Evolutionary conservation across 2,113 vertebrate genomes (phyloP).

Genomic region (Pandion haliaetus): DNA sequence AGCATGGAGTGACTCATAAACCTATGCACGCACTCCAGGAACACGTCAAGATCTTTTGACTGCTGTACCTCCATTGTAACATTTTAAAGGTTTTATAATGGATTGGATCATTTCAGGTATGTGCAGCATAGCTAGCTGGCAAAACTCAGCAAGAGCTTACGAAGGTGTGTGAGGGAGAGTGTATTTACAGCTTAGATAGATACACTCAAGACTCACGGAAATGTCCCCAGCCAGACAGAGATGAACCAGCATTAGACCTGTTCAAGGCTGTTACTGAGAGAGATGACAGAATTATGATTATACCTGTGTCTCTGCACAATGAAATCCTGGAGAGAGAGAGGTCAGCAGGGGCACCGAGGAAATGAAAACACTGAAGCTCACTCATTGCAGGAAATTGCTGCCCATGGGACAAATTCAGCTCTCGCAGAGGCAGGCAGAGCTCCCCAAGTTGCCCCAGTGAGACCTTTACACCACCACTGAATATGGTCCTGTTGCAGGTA

Average conservation of each 20-base stretch:
- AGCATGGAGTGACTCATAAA: not conserved
- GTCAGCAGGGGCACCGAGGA: not conserved
- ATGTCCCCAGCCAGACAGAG: not conserved
- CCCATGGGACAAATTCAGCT: not conserved
- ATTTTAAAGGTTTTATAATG: not conserved
- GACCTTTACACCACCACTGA: not conserved
- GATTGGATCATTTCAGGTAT: not conserved
- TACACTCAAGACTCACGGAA: not conserved
- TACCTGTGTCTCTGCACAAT: not conserved
- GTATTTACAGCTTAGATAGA: not conserved
- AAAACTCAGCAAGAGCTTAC: not conserved
- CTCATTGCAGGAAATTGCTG: not conserved
- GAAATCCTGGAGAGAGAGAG: not conserved
- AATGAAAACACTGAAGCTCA: not conserved
- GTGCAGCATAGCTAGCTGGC: not conserved
- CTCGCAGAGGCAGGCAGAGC: not conserved
- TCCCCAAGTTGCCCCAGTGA: not conserved
- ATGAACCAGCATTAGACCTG: not conserved
- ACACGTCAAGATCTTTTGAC: not conserved
- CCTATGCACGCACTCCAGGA: not conserved
- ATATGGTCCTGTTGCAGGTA: not conserved
- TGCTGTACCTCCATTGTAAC: not conserved
- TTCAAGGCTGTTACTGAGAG: not conserved
- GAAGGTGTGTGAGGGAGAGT: accelerated
- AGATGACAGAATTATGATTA: not conserved